Percentiles rank a stretch among this genome's conserved stretches.
Evolutionary conservation across 2,113 vertebrate species (phyloP).

Genomic region (Oreocharis arfaki): DNA sequence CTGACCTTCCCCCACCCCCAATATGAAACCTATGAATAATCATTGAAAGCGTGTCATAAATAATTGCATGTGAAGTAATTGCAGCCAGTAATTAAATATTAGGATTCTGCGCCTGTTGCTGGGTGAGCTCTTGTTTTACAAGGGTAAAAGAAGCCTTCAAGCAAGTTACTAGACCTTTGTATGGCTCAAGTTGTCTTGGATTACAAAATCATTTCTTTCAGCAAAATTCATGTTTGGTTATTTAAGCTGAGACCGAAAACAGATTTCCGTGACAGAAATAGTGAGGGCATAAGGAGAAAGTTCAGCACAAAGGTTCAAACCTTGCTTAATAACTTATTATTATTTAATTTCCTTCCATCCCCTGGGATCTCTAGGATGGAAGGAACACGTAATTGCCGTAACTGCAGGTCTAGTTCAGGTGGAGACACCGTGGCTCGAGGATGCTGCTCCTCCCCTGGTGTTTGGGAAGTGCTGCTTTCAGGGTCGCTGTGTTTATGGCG

Average conservation of each 20-base stretch:
- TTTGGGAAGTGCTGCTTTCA: not conserved
- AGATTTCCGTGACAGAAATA: not conserved
- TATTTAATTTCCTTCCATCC: not conserved
- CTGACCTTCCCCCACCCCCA: not conserved
- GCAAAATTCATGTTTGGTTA: not conserved
- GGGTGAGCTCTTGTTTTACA: not conserved
- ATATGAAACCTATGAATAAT: constrained; percentile 40
- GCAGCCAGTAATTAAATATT: constrained; percentile 44
- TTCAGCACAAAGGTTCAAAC: constrained; percentile 5
- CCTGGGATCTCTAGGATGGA: not conserved
- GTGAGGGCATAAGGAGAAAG: not conserved
- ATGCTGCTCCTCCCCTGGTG: not conserved
- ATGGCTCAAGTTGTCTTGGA: constrained; percentile 26
- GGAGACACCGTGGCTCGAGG: not conserved
- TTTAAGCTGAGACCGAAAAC: not conserved
- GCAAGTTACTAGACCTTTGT: not conserved
- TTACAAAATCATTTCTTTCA: not conserved
- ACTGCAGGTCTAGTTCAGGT: not conserved
- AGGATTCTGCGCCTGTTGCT: constrained; percentile 13
- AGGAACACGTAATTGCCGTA: not conserved
- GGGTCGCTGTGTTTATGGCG: not conserved
- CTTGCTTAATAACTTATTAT: not conserved
- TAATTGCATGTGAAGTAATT: constrained; percentile 19
- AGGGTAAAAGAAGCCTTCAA: not conserved
- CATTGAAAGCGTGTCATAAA: constrained; percentile 34